Conservation (phyloP, 2,888 invertebrate species). For the Micropterix aruncella region DNA sequence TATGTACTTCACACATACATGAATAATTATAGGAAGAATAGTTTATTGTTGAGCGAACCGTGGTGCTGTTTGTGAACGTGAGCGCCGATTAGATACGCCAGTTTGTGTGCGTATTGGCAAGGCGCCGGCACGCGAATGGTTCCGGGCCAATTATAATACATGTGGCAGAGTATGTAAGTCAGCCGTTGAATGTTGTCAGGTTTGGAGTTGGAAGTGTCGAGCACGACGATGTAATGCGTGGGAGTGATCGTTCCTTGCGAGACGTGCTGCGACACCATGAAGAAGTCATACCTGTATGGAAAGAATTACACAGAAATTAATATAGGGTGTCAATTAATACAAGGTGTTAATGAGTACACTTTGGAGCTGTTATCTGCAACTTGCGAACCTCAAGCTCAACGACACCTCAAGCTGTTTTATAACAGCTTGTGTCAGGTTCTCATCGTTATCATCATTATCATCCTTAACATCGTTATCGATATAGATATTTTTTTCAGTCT, state of each 20-base stretch:
- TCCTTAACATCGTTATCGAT: too few relatives aligned
- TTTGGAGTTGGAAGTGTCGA: slow-evolving; percentile 54
- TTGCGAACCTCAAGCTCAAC: too few relatives aligned
- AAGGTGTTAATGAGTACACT: too few relatives aligned
- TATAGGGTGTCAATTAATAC: too few relatives aligned
- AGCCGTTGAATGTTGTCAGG: slow-evolving; percentile 75
- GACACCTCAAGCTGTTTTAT: too few relatives aligned
- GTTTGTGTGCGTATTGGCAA: slow-evolving; percentile 86
- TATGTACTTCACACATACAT: too few relatives aligned
- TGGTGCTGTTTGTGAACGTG: slow-evolving; percentile 53
- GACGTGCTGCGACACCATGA: slow-evolving; percentile 75
- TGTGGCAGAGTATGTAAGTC: slow-evolving; percentile 78
- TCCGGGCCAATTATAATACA: slow-evolving; percentile 96
- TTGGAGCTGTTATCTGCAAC: too few relatives aligned
- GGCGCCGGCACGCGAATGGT: slow-evolving; percentile 87
- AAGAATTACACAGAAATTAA: too few relatives aligned
- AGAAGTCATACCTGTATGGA: slow-evolving; percentile 75
- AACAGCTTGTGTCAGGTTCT: too few relatives aligned
- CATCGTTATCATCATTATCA: too few relatives aligned
- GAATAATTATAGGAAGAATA: slow-evolving; percentile 57
- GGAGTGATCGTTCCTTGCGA: slow-evolving; percentile 85
- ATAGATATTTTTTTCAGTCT: too few relatives aligned
- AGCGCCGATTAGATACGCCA: slow-evolving; percentile 77
- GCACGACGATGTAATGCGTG: slow-evolving; percentile 75
- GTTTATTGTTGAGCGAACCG: slow-evolving; percentile 38